Conservation (phyloP, 2,113 vertebrate genomes). For the Menidia beryllina region DNA sequence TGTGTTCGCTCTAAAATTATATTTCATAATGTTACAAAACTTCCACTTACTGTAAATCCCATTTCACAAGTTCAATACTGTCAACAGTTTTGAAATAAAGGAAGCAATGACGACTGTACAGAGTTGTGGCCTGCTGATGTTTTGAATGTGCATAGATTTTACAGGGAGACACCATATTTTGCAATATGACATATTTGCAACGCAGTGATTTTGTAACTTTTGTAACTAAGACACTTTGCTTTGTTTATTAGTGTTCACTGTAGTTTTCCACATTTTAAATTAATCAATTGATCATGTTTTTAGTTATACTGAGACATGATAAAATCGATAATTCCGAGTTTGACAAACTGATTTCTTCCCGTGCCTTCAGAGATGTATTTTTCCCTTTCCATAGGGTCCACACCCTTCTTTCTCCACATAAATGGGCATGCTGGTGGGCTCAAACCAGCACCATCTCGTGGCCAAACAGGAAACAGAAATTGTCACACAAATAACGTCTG, state of each 20-base stretch:
- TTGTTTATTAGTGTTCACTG: conserved; percentile 1
- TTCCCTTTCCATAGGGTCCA: neutral
- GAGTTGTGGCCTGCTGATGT: neutral
- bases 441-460: conserved; percentile 65
- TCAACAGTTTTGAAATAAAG: conserved; percentile 47
- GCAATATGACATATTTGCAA: neutral
- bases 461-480: conserved; percentile 10
- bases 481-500: neutral
- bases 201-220: neutral
- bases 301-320: too few species aligned
- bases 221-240: neutral
- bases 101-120: conserved; percentile 31
- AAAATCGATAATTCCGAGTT: neutral
- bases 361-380: neutral
- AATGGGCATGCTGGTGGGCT: neutral
- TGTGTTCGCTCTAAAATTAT: neutral
- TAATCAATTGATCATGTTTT: too few species aligned
- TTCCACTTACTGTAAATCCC: conserved; percentile 10
- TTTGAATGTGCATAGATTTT: neutral
- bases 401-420: conserved; percentile 22
- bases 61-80: conserved; percentile 20
- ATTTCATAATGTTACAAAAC: conserved; percentile 19
- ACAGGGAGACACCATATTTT: neutral
- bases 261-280: neutral
- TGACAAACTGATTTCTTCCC: neutral